Percentiles rank a stretch among this genome's conserved stretches.
Conservation (phyloP, 2,113 vertebrate genomes). For the Ammodytes marinus region DNA sequence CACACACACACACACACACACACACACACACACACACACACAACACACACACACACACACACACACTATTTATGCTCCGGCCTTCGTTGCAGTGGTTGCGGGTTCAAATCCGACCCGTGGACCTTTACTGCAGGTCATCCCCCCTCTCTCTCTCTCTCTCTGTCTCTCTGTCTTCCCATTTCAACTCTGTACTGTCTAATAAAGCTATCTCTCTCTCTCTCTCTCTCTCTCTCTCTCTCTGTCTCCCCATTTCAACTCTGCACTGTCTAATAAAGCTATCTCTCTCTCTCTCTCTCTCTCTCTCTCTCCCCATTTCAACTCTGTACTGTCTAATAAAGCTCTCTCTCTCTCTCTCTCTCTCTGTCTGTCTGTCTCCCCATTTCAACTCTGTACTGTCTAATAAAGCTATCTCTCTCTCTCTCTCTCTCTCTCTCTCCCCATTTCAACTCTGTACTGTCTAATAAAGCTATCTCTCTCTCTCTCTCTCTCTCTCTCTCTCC, state of each 20-base stretch:
- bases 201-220: neutral
- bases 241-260: neutral
- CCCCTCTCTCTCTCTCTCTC: too few species aligned
- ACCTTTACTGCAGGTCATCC: too few species aligned
- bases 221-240: neutral
- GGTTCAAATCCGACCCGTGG: too few species aligned
- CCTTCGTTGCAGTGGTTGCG: too few species aligned
- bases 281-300: neutral
- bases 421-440: neutral
- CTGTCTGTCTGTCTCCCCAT: neutral
- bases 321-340: neutral
- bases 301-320: neutral
- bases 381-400: too few species aligned
- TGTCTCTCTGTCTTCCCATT: neutral
- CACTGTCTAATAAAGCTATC: neutral
- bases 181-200: too few species aligned
- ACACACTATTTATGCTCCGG: too few species aligned
- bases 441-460: too few species aligned
- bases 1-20: too few species aligned
- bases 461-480: neutral
- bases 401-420: neutral
- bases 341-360: neutral
- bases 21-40: too few species aligned
- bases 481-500: neutral
- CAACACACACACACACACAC: too few species aligned